These are phyloP conservation scores for Cecropterus lyciades DNA, from an alignment of 1,140 invertebrate genomes.

Conservation along the genomic window DNA sequence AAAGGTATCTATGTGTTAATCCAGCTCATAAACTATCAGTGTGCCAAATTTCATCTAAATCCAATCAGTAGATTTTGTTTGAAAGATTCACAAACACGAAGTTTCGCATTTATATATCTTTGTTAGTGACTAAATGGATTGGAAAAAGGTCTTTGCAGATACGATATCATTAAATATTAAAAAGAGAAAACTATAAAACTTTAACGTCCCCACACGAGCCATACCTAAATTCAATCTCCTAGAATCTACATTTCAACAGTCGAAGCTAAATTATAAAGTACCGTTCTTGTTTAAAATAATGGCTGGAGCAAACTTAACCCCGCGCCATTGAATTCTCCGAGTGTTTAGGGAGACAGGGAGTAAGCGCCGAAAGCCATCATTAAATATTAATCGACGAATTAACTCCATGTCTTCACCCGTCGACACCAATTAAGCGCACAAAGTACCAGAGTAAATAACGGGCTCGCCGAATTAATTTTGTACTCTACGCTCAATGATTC, in stretches of 20 bases:
- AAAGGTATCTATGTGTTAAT: too few species aligned
- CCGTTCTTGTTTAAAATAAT: conserved; percentile 35
- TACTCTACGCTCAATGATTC: conserved; percentile 47
- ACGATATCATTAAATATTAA: neutral
- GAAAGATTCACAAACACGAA: too few species aligned
- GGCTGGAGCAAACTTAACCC: conserved; percentile 31
- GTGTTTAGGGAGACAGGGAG: conserved; percentile 27
- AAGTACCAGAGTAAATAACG: conserved; percentile 78
- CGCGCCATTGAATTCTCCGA: conserved; percentile 30
- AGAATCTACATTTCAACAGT: conserved; percentile 13
- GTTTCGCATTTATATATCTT: too few species aligned
- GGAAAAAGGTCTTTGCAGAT: too few species aligned
- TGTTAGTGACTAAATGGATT: too few species aligned
- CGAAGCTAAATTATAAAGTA: conserved; percentile 24
- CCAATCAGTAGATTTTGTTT: too few species aligned
- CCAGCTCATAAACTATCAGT: too few species aligned
- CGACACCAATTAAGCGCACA: conserved; percentile 78
- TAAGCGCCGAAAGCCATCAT: conserved; percentile 49
- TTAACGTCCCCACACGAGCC: neutral
- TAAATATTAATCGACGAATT: conserved; percentile 80
- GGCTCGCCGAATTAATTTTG: conserved; percentile 69
- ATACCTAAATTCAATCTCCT: conserved; percentile 19
- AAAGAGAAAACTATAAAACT: conserved; percentile 6
- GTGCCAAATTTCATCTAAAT: too few species aligned
- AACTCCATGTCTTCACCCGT: conserved; percentile 68